Conservation (phyloP, 2,113 vertebrate species). For the Epinephelus fuscoguttatus region DNA sequence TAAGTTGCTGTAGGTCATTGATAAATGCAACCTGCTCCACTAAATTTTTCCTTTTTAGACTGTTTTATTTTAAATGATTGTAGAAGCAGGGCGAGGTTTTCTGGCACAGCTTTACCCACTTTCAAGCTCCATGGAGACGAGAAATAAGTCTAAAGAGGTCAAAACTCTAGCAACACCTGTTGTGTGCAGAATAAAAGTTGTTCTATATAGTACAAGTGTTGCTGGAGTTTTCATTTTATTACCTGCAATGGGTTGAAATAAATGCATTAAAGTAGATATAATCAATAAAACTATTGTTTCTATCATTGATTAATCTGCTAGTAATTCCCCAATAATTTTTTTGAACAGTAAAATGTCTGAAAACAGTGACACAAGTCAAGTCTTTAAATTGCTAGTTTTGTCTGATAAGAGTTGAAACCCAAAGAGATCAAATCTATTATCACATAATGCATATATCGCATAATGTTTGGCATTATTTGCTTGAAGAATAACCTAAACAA, state of each 20-base stretch:
- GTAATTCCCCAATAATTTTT: background rate
- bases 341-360: background rate
- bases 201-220: too few relatives aligned
- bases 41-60: background rate
- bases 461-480: background rate
- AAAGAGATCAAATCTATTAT: background rate
- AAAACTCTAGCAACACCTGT: too few relatives aligned
- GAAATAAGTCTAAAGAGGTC: too few relatives aligned
- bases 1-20: background rate
- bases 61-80: background rate
- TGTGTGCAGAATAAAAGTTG: too few relatives aligned
- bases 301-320: too few relatives aligned
- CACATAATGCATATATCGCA: too few relatives aligned
- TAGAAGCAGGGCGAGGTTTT: too few relatives aligned
- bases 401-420: background rate
- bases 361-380: background rate
- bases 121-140: too few relatives aligned
- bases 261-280: background rate
- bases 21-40: background rate
- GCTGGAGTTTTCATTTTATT: background rate
- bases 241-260: background rate
- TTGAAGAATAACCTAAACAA: background rate
- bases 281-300: too few relatives aligned
- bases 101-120: too few relatives aligned
- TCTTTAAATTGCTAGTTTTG: background rate